Conservation (phyloP, 2,113 vertebrate species). For the Amphiprion percula region DNA sequence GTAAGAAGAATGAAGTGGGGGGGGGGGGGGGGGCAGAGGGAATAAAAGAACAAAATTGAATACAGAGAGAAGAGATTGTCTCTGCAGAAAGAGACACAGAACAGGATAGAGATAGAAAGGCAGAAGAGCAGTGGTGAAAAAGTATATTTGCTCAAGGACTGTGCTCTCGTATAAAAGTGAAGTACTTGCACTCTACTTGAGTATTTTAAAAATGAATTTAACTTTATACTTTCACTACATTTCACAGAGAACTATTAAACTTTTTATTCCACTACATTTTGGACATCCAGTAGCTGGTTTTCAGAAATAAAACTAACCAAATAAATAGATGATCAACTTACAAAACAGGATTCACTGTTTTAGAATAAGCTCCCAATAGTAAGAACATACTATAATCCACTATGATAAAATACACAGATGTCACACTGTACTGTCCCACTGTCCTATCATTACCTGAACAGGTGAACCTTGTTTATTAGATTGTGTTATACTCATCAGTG, state of each 20-base stretch:
- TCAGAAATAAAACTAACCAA: not conserved
- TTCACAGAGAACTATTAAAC: not conserved
- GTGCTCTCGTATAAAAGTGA: constrained; percentile 22
- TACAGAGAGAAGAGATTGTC: constrained; percentile 72
- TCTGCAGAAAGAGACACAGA: constrained; percentile 48
- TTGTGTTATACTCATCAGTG: not conserved
- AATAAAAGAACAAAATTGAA: constrained; percentile 78
- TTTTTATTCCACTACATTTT: constrained; percentile 3
- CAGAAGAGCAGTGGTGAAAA: constrained; percentile 18
- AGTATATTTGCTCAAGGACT: constrained; percentile 54
- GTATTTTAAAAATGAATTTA: constrained; percentile 15
- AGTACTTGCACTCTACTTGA: constrained; percentile 3
- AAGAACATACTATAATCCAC: not conserved
- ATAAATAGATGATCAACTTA: not conserved
- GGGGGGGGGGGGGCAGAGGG: constrained; percentile 38
- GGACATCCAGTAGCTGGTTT: not conserved
- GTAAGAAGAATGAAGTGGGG: constrained; percentile 17
- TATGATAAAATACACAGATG: not conserved
- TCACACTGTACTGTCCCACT: not conserved
- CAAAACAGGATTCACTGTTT: not conserved
- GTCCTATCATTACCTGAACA: not conserved
- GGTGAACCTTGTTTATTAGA: constrained; percentile 6
- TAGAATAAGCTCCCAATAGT: not conserved
- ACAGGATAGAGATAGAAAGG: constrained; percentile 54
- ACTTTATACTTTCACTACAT: not conserved